Conservation (phyloP, 1,140 invertebrate genomes). For the Helicoverpa armigera region DNA sequence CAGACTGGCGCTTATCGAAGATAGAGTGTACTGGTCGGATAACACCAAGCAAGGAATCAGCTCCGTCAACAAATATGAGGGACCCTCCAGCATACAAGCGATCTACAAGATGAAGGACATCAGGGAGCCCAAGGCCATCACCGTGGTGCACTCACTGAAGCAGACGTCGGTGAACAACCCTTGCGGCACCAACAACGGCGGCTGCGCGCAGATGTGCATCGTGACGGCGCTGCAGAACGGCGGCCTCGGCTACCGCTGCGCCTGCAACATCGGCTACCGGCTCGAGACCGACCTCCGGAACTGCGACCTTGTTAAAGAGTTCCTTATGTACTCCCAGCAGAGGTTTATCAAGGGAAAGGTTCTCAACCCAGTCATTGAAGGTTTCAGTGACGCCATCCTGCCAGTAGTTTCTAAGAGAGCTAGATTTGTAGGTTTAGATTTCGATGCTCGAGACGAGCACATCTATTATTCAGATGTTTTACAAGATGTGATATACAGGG, state of each 20-base stretch:
- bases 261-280: conserved; percentile 96
- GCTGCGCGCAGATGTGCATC: conserved; percentile 98
- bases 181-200: conserved; percentile 95
- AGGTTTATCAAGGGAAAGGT: conserved; percentile 98
- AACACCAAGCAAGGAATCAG: conserved; percentile 97
- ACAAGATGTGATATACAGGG: conserved; percentile 98
- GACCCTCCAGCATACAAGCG: conserved; percentile 91
- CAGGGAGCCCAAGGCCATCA: conserved; percentile 94
- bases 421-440: conserved; percentile 98
- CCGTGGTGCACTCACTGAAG: conserved; percentile 92
- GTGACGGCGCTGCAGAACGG: conserved; percentile 93
- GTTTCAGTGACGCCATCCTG: conserved; percentile 97
- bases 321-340: conserved; percentile 98
- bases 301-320: conserved; percentile 95
- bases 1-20: conserved; percentile 95
- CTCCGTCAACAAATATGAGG: conserved; percentile 96
- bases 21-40: conserved; percentile 98
- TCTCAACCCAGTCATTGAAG: conserved; percentile 94
- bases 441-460: conserved; percentile 95
- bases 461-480: conserved; percentile 99
- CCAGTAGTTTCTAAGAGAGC: conserved; percentile 96
- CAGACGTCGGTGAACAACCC: conserved; percentile 94
- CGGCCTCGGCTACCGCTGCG: conserved; percentile 96
- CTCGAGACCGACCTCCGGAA: conserved; percentile 92
- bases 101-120: conserved; percentile 94